Conservation (phyloP, 2,888 invertebrate genomes). For the Dynastes grantii region DNA sequence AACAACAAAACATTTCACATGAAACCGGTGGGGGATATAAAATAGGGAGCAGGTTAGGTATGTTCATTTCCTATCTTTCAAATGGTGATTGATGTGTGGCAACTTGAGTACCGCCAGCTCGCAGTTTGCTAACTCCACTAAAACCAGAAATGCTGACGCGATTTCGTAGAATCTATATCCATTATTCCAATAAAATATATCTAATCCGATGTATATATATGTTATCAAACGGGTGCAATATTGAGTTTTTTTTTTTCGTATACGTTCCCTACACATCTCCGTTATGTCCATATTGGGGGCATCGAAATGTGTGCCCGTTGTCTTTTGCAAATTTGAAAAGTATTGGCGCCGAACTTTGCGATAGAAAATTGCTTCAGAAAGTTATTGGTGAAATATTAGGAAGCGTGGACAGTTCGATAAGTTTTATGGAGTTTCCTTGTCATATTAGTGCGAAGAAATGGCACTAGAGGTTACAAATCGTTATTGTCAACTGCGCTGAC, state of each 20-base stretch:
- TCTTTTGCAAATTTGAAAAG: conserved; percentile 39
- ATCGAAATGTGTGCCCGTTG: conserved; percentile 2
- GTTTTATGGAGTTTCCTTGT: conserved; percentile 64
- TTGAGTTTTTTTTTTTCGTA: conserved; percentile 12
- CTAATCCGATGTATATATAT: conserved; percentile 19
- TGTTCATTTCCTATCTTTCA: conserved; percentile 71
- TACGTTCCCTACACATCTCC: neutral
- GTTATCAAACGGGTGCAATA: conserved; percentile 34
- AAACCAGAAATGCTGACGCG: conserved; percentile 48
- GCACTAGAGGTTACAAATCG: conserved; percentile 62
- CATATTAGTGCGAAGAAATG: conserved; percentile 62
- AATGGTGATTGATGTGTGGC: conserved; percentile 69
- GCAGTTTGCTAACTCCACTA: conserved; percentile 48
- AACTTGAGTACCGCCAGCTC: conserved; percentile 46
- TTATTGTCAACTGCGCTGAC: conserved; percentile 63
- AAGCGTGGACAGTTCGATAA: conserved; percentile 63
- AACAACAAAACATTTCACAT: conserved; percentile 60
- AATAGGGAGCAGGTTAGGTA: conserved; percentile 67
- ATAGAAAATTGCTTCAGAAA: conserved; percentile 50
- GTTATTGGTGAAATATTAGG: conserved; percentile 60
- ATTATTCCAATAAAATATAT: conserved; percentile 45
- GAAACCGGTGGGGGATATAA: conserved; percentile 63
- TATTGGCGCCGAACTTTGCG: conserved; percentile 24
- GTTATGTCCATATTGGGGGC: neutral
- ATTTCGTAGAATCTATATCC: conserved; percentile 50